Base-by-base conservation (phyloP, 2,797 vertebrate genomes). In the Cyclura pinguis region DNA sequence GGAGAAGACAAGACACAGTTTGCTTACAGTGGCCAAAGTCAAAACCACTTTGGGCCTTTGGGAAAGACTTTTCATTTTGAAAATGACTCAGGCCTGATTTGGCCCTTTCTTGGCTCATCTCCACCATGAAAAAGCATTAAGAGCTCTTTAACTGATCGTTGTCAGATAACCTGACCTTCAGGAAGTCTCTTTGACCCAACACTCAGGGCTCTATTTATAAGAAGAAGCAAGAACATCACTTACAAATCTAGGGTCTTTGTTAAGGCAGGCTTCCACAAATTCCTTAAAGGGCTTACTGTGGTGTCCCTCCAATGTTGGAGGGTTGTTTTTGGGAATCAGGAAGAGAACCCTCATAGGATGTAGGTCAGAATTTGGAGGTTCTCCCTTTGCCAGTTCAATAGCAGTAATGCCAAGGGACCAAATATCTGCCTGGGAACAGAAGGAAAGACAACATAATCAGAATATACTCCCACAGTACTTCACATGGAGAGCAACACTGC, bases 271-370 rank as follows among this genome's bases (percentile, higher is more conserved):
- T 95, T 99, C 99, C 96, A 99, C 98, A 94, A 99, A 99, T 95
- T 99, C 99, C 96, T 99, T 99, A 96, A 99, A 99, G 82, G 98
- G 98, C 94, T 99, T 99, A 97, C 99, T 99, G 97, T 99, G 98
- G 87, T 98, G 98, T 84, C 99, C 99, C 91, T 99, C 99, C 74
- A 99, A 97, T 7, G 98, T 98, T 77, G 99, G 99, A 14, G 99
- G 99, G 88, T 98, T 99, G 96, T 99, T 99, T 97, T 99, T 99
- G 35, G 99, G 99, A 92, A 99, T 99, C 92, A 99, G 97, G 96
- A 99, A 99, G 76, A 99, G 98, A 95, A 99, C 99, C 5, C 99
- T 98, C 99, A 99, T 99, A 86, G 99, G 99, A 94, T 99, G 99
- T 13, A 99, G 97, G 92, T 99, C 99, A 0, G 99, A 99, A 97